These are phyloP conservation scores for Heliconius charithonia DNA, from an alignment of 2,888 invertebrate genomes.

Conservation along the genomic window DNA sequence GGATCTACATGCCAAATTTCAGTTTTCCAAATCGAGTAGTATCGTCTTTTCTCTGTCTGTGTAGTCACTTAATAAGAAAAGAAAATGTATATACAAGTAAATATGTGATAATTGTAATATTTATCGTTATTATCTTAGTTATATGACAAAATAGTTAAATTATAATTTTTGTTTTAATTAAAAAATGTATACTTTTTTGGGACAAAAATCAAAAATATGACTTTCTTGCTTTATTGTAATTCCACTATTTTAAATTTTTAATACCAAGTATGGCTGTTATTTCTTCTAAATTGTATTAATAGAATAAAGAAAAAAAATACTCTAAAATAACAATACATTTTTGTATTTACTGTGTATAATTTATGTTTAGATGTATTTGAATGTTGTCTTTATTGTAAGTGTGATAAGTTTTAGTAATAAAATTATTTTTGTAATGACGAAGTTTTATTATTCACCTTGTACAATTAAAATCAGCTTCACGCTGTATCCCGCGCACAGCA, in stretches of 20 bases:
- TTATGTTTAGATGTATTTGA: constrained; percentile 19
- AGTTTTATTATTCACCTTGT: background rate
- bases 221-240: background rate
- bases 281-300: background rate
- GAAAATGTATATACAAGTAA: background rate
- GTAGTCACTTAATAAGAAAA: background rate
- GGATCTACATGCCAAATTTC: background rate
- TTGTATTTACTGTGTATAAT: background rate
- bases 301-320: background rate
- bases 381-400: constrained; percentile 21
- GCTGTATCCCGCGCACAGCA: too few species aligned
- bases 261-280: constrained; percentile 12
- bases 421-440: constrained; percentile 27
- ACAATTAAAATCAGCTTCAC: too few species aligned
- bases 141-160: background rate
- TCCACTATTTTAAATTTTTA: background rate
- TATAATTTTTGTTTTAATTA: too few species aligned
- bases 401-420: constrained; percentile 29
- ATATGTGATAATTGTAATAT: background rate
- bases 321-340: background rate
- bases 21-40: background rate
- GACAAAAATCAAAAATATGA: background rate
- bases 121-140: background rate
- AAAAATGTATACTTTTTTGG: background rate
- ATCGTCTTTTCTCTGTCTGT: background rate